Conservation (phyloP, 2,797 vertebrate species). For the Periophthalmus magnuspinnatus region DNA sequence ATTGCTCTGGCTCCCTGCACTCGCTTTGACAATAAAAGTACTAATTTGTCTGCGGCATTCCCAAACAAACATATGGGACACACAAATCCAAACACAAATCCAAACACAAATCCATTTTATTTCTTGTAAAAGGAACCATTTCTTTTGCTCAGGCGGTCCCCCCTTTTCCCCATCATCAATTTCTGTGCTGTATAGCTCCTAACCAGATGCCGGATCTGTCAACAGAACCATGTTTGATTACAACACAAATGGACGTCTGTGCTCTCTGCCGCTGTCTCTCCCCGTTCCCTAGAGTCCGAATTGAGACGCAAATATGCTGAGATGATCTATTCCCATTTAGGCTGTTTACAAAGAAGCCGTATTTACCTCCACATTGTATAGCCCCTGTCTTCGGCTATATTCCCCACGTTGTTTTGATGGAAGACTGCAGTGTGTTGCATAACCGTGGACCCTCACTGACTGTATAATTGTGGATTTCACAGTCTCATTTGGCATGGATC, state of each 20-base stretch:
- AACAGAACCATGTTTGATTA: conserved; percentile 46
- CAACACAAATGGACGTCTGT: conserved; percentile 34
- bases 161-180: conserved; percentile 15
- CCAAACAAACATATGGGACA: conserved; percentile 15
- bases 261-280: conserved; percentile 19
- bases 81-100: conserved; percentile 16
- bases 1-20: conserved; percentile 42
- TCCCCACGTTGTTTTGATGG: conserved; percentile 25
- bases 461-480: conserved; percentile 47
- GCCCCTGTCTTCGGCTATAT: conserved; percentile 21
- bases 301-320: conserved; percentile 46
- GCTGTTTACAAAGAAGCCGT: conserved; percentile 32
- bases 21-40: conserved; percentile 25
- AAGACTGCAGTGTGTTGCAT: conserved; percentile 47
- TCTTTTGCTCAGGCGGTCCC: conserved; percentile 24
- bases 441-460: conserved; percentile 30
- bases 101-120: conserved; percentile 31
- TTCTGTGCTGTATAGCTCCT: conserved; percentile 29
- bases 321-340: conserved; percentile 38
- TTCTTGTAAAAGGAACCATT: conserved; percentile 20
- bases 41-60: conserved; percentile 21
- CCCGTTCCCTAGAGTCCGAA: conserved; percentile 29
- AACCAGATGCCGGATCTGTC: conserved; percentile 48
- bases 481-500: conserved; percentile 41
- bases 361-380: conserved; percentile 34